phyloP scores from a whole-genome alignment of 2,888 invertebrate species.

The Euspilapteryx auroguttella region DNA sequence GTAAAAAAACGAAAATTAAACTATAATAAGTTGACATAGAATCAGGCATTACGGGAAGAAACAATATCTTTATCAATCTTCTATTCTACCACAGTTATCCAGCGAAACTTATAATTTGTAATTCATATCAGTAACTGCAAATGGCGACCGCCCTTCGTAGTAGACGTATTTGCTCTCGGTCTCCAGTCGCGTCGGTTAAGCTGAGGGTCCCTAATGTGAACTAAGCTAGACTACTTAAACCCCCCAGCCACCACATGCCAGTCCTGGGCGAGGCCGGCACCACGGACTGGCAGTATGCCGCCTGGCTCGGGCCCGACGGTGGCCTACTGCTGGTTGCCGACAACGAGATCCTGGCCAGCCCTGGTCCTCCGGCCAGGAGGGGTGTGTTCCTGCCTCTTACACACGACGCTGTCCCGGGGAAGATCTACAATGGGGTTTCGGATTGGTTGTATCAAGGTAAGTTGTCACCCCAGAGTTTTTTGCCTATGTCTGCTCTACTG shows the following conservation, averaged over 20 bases:
- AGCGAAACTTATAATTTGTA: no score
- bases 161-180: no score
- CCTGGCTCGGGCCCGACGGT: slow-evolving; percentile 80
- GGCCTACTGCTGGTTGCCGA: slow-evolving; percentile 78
- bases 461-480: neutral
- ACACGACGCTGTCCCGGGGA: slow-evolving; percentile 74
- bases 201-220: no score
- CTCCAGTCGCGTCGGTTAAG: no score
- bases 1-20: no score
- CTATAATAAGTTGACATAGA: no score
- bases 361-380: slow-evolving; percentile 69
- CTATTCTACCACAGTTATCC: no score
- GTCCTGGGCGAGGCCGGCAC: slow-evolving; percentile 76
- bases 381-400: slow-evolving; percentile 70
- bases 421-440: slow-evolving; percentile 89
- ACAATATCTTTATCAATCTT: no score
- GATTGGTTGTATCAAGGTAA: slow-evolving; percentile 98
- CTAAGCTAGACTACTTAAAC: no score
- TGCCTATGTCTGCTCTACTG: neutral
- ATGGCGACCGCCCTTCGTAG: no score
- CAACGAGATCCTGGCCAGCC: slow-evolving; percentile 86
- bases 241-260: slow-evolving; percentile 79
- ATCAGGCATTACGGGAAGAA: no score
- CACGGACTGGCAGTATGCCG: slow-evolving; percentile 79
- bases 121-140: no score